These are phyloP conservation scores for Timandra comae DNA, from an alignment of 2,888 invertebrate species.

Conservation along the genomic window DNA sequence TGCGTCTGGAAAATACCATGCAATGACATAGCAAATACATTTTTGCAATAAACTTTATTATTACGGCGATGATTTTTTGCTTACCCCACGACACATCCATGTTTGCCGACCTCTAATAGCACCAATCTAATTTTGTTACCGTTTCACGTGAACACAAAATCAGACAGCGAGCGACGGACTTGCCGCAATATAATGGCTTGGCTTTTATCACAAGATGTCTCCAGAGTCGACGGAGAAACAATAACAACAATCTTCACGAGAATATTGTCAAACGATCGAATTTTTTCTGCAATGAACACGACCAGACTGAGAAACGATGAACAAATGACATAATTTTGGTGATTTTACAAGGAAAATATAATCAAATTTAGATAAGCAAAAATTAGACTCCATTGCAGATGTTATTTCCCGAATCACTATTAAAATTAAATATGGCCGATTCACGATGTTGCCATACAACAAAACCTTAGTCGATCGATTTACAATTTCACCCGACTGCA, in stretches of 20 bases:
- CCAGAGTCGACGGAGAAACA: conserved; percentile 65
- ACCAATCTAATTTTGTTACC: conserved; percentile 62
- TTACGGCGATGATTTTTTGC: conserved; percentile 34
- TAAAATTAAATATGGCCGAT: conserved; percentile 58
- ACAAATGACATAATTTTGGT: conserved; percentile 73
- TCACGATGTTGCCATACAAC: conserved; percentile 31
- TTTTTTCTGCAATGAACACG: conserved; percentile 68
- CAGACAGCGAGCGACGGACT: conserved; percentile 52
- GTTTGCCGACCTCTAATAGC: conserved; percentile 54
- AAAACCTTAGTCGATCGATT: conserved; percentile 3
- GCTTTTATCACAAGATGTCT: conserved; percentile 74
- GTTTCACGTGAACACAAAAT: conserved; percentile 65
- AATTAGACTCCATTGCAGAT: conserved; percentile 75
- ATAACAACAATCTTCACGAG: conserved; percentile 59
- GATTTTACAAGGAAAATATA: conserved; percentile 65
- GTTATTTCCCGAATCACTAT: conserved; percentile 69
- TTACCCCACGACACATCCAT: conserved; percentile 86
- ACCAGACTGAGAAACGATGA: conserved; percentile 60
- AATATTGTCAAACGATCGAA: conserved; percentile 71
- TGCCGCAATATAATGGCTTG: conserved; percentile 55
- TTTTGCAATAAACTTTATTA: conserved; percentile 26
- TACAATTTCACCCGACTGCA: neutral
- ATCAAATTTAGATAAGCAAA: conserved; percentile 69
- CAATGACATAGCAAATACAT: conserved; percentile 35
- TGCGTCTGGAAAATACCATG: conserved; percentile 78